phyloP scores from a whole-genome alignment of 2,888 invertebrate species.

The Netelia melanura region DNA sequence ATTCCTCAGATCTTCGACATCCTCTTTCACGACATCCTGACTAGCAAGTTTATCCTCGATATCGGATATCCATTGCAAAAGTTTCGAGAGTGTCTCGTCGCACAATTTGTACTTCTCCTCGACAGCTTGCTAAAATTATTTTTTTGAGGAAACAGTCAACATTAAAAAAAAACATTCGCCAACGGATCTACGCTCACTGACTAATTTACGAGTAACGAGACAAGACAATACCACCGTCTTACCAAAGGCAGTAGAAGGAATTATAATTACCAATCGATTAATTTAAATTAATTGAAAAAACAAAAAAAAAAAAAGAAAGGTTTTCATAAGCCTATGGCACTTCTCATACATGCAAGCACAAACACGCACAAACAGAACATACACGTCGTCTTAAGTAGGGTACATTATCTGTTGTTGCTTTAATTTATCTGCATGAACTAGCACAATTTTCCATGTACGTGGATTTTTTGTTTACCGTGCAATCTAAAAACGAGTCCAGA shows the following conservation, averaged over 20 bases:
- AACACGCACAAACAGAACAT: slow-evolving; percentile 80
- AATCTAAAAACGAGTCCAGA: slow-evolving; percentile 75
- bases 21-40: slow-evolving; percentile 94
- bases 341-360: slow-evolving; percentile 84
- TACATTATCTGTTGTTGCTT: slow-evolving; percentile 77
- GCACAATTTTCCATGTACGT: slow-evolving; percentile 74
- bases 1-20: slow-evolving; percentile 93
- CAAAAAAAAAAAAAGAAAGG: slow-evolving; percentile 62
- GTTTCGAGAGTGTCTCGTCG: slow-evolving; percentile 93
- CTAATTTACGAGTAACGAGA: slow-evolving; percentile 36
- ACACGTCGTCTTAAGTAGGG: slow-evolving; percentile 77
- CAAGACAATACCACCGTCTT: slow-evolving; percentile 76
- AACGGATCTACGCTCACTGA: slow-evolving; percentile 15
- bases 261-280: slow-evolving; percentile 65
- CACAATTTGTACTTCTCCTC: slow-evolving; percentile 97
- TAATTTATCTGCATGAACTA: slow-evolving; percentile 82
- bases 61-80: slow-evolving; percentile 94
- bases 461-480: slow-evolving; percentile 76
- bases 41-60: slow-evolving; percentile 94
- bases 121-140: slow-evolving; percentile 93
- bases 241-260: slow-evolving; percentile 77
- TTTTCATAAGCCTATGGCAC: slow-evolving; percentile 80
- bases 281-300: slow-evolving; percentile 65
- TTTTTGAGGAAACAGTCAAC: slow-evolving; percentile 54
- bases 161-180: slow-evolving; percentile 49